Evolutionary conservation across 2,797 vertebrate species (phyloP).

Genomic region (Oryzias sinensis): DNA sequence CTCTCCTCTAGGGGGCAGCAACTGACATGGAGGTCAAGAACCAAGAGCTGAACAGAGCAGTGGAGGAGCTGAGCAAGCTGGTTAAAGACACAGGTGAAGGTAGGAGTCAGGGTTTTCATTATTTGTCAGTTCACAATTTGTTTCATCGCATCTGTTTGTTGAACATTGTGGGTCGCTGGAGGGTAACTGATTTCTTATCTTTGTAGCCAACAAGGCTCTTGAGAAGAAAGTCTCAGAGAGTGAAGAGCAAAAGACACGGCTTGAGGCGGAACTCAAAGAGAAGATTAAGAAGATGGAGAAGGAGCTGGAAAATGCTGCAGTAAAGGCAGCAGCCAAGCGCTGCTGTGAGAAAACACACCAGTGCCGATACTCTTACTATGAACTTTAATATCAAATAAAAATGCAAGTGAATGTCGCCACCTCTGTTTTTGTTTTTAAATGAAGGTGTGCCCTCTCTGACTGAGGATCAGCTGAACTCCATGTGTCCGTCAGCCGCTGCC

Average conservation of each 20-base stretch:
- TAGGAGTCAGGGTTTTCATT: conserved; percentile 40
- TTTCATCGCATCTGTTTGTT: neutral
- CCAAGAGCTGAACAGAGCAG: conserved; percentile 86
- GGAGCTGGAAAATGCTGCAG: conserved; percentile 89
- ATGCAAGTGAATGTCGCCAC: too few relatives aligned
- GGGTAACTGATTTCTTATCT: conserved; percentile 6
- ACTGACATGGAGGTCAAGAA: conserved; percentile 88
- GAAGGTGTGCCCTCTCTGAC: conserved; percentile 84
- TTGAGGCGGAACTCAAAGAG: conserved; percentile 86
- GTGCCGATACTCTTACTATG: neutral
- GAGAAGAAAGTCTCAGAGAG: conserved; percentile 83
- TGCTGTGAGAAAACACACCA: conserved; percentile 82
- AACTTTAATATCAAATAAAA: neutral
- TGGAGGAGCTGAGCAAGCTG: conserved; percentile 90
- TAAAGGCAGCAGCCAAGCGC: conserved; percentile 84
- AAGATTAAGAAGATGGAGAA: conserved; percentile 88
- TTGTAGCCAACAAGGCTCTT: conserved; percentile 82
- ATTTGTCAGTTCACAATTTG: neutral
- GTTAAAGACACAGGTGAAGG: conserved; percentile 88
- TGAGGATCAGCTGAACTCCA: conserved; percentile 88
- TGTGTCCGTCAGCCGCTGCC: conserved; percentile 94
- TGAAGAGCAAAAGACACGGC: conserved; percentile 75
- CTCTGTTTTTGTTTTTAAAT: conserved; percentile 8
- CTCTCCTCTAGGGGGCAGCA: conserved; percentile 80
- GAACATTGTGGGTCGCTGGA: neutral